A percentile compares a stretch with the other conserved stretches of the same genome.
These are phyloP conservation scores for Peromyscus aztecus DNA, from an alignment of 2,797 vertebrate species.

Conservation along the genomic window DNA sequence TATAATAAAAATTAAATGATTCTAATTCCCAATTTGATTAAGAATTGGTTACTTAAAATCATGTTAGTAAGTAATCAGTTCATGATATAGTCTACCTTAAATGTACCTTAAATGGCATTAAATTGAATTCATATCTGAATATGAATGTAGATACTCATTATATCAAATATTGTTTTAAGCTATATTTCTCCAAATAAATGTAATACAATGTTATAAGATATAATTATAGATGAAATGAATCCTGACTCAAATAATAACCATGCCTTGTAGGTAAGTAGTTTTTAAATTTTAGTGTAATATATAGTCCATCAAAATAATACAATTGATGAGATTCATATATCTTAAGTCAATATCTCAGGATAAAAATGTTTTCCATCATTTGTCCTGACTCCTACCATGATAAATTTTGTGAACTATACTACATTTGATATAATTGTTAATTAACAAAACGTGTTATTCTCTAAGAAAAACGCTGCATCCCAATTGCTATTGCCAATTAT, in stretches of 20 bases:
- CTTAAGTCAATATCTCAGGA: not conserved
- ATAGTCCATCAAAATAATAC: not conserved
- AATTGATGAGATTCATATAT: not conserved
- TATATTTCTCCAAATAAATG: not conserved
- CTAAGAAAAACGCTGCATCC: not conserved
- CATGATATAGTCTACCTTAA: not conserved
- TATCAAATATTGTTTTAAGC: not conserved
- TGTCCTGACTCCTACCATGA: not conserved
- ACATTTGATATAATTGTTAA: not conserved
- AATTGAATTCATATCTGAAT: not conserved
- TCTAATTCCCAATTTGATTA: not conserved
- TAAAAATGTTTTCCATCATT: not conserved
- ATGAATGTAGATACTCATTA: not conserved
- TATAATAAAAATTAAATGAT: not conserved
- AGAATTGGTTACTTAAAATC: not conserved
- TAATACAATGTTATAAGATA: not conserved
- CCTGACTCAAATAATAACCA: not conserved
- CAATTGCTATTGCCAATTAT: not conserved
- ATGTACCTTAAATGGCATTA: not conserved
- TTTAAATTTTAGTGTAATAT: not conserved
- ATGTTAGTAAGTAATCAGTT: slow-evolving; percentile 1
- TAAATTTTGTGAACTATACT: slow-evolving; percentile 24
- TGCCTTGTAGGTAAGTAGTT: not conserved
- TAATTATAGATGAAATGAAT: not conserved
- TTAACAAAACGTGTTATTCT: not conserved